phyloP scores from a whole-genome alignment of 2,797 vertebrate genomes.

The Smutsia temminckii region DNA sequence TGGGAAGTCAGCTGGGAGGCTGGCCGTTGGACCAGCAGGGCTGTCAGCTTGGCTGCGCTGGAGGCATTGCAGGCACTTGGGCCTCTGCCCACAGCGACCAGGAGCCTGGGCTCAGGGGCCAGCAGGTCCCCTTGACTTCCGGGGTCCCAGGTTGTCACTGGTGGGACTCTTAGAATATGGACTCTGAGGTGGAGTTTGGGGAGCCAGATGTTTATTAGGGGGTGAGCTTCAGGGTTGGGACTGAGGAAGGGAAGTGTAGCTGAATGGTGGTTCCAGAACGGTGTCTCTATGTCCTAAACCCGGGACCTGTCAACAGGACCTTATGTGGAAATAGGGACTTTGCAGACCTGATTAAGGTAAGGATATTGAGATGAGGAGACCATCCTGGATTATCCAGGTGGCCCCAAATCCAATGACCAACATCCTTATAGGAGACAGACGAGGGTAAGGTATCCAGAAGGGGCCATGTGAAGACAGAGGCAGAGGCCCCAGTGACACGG shows the following conservation, averaged over 20 bases:
- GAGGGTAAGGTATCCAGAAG: background rate
- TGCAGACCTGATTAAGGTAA: fast-evolving
- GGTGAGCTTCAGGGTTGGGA: background rate
- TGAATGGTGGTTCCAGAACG: background rate
- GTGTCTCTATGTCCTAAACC: fast-evolving
- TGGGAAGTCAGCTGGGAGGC: background rate
- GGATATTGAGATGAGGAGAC: background rate
- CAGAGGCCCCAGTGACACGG: fast-evolving
- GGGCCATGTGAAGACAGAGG: background rate
- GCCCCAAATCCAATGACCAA: too few relatives aligned
- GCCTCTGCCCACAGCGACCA: fast-evolving
- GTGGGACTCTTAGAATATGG: background rate
- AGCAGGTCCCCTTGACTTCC: background rate
- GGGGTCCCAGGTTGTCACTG: background rate
- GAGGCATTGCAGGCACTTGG: fast-evolving
- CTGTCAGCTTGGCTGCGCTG: fast-evolving
- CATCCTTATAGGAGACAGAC: background rate
- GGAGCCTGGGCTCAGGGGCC: background rate
- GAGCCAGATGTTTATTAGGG: fast-evolving
- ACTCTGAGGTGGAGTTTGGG: background rate
- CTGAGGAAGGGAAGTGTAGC: fast-evolving
- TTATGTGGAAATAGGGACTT: fast-evolving
- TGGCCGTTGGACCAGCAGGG: background rate
- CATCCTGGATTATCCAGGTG: background rate
- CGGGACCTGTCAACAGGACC: fast-evolving